Conservation (phyloP, 2,113 vertebrate species). For the Gallinago media region DNA sequence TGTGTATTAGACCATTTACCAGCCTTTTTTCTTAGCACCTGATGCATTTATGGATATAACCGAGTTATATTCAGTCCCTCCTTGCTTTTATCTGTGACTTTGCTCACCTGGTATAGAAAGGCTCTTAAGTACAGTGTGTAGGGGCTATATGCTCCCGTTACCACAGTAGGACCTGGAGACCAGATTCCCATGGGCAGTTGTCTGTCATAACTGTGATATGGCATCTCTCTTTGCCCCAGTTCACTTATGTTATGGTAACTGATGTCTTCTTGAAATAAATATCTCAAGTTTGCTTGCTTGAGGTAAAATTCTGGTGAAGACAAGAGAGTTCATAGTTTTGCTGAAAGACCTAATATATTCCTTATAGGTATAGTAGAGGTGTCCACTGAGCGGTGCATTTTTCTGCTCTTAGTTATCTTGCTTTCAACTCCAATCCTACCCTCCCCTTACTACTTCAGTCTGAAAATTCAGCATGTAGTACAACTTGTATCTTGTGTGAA, state of each 20-base stretch:
- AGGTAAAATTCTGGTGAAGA: background rate
- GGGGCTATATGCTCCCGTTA: background rate
- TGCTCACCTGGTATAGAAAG: background rate
- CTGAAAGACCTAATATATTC: background rate
- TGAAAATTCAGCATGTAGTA: background rate
- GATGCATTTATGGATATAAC: too few relatives aligned
- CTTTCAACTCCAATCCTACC: background rate
- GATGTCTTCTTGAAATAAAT: background rate
- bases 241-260: background rate
- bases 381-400: background rate
- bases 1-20: too few relatives aligned
- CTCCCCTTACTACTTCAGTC: background rate
- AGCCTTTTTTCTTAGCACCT: too few relatives aligned
- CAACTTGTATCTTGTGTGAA: background rate
- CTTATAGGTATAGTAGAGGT: background rate
- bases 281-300: background rate
- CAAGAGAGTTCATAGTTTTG: background rate
- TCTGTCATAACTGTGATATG: background rate
- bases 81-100: background rate
- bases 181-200: background rate
- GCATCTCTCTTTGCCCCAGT: background rate
- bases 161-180: background rate
- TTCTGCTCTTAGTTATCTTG: background rate
- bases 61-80: too few relatives aligned
- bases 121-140: fast-evolving